Evolutionary conservation across 2,888 invertebrate genomes (phyloP).

Genomic region (Torymus aiolomorphi): DNA sequence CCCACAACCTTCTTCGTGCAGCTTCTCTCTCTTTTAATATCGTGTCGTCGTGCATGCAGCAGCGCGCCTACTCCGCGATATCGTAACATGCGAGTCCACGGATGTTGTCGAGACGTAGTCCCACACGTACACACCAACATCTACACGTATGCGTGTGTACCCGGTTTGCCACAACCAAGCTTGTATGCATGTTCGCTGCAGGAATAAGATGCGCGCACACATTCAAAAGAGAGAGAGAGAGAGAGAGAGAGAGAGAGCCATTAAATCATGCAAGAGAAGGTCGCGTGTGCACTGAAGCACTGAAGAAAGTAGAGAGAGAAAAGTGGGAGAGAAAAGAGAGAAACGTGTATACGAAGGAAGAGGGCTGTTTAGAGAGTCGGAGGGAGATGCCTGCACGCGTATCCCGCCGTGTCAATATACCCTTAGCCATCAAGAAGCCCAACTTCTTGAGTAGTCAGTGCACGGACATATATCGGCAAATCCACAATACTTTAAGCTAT

Average conservation of each 20-base stretch:
- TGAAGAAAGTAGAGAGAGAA: conserved; percentile 56
- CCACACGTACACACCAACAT: background rate
- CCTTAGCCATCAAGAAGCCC: conserved; percentile 70
- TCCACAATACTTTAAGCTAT: no score
- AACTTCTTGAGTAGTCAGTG: conserved; percentile 70
- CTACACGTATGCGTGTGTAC: background rate
- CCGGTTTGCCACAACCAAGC: conserved; percentile 66
- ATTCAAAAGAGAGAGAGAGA: conserved; percentile 58
- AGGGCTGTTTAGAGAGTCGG: conserved; percentile 33
- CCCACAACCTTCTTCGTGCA: background rate
- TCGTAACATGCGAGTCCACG: conserved; percentile 69
- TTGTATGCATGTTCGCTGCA: conserved; percentile 73
- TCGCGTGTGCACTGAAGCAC: conserved; percentile 63
- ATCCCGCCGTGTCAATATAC: conserved; percentile 74
- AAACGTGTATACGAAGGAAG: conserved; percentile 30
- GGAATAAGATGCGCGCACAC: conserved; percentile 68
- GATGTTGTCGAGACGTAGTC: conserved; percentile 31
- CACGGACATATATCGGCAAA: background rate
- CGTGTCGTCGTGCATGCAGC: conserved; percentile 41
- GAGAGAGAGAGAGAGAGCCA: conserved; percentile 62
- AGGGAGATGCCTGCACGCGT: conserved; percentile 62
- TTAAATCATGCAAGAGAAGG: conserved; percentile 73
- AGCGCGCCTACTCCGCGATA: conserved; percentile 46
- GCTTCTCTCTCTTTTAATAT: conserved; percentile 3
- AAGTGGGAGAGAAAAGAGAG: conserved; percentile 54